Percentiles rank a stretch among this genome's conserved stretches.
These are phyloP conservation scores for Deroptyus accipitrinus DNA, from an alignment of 2,113 vertebrate genomes.

Conservation along the genomic window DNA sequence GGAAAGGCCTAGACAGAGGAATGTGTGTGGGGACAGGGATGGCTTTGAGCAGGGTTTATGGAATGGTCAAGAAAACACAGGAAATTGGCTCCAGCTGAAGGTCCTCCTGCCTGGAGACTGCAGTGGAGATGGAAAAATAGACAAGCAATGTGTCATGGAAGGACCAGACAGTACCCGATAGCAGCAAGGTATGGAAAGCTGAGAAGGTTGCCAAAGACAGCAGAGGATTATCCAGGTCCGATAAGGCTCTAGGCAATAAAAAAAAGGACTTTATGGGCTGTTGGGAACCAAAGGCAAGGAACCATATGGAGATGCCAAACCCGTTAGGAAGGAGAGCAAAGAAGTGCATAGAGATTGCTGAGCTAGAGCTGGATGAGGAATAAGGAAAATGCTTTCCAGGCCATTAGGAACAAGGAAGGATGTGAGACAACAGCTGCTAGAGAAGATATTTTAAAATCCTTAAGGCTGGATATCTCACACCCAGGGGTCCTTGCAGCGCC, in stretches of 20 bases:
- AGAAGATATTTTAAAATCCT: constrained; percentile 10
- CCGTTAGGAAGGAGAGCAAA: neutral
- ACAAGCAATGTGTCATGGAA: constrained; percentile 11
- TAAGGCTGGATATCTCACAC: constrained; percentile 15
- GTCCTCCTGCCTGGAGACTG: neutral
- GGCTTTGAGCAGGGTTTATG: constrained; percentile 41
- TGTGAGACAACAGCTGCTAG: constrained; percentile 42
- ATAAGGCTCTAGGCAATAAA: neutral
- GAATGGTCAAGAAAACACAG: constrained; percentile 55
- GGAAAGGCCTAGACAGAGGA: neutral
- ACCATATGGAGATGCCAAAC: neutral
- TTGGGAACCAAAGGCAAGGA: constrained; percentile 10
- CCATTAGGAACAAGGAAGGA: constrained; percentile 4
- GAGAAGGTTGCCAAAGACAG: constrained; percentile 50
- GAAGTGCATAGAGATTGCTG: neutral
- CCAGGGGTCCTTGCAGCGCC: neutral
- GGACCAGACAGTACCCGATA: neutral
- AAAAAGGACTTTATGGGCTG: neutral
- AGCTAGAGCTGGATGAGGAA: neutral
- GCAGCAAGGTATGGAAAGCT: constrained; percentile 25
- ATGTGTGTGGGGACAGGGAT: constrained; percentile 30
- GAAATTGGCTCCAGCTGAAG: constrained; percentile 56
- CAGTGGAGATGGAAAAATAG: neutral
- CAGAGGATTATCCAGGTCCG: neutral
- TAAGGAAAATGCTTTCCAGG: constrained; percentile 47